These are phyloP conservation scores for Darevskia nairensis DNA, from an alignment of 2,797 vertebrate genomes.

Conservation along the genomic window DNA sequence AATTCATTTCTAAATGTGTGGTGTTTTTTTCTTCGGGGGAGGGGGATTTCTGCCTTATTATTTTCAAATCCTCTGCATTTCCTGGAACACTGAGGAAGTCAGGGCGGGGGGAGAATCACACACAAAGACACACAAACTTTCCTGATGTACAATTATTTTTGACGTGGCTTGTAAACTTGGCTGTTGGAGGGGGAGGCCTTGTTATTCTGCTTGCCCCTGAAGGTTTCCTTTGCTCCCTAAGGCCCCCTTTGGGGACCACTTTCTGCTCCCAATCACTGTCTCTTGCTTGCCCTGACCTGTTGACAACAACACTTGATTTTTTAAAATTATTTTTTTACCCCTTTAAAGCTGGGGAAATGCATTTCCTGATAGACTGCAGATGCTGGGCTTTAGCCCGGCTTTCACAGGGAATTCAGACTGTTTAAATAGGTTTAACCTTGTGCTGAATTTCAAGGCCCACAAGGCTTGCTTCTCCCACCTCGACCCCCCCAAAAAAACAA, in stretches of 20 bases:
- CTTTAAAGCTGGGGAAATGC: not conserved
- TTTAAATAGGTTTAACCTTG: constrained; percentile 67
- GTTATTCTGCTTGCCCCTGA: not conserved
- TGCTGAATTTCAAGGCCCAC: constrained; percentile 63
- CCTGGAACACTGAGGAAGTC: not conserved
- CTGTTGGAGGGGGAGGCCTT: not conserved
- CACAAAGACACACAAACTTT: constrained; percentile 14
- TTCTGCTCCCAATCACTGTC: constrained; percentile 14
- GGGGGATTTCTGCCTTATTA: not conserved
- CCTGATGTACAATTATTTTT: not conserved
- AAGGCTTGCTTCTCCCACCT: constrained; percentile 56
- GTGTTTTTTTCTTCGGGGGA: too few species aligned
- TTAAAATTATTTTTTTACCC: not conserved
- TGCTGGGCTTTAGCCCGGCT: constrained; percentile 58
- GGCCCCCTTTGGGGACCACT: constrained; percentile 21
- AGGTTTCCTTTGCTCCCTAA: not conserved
- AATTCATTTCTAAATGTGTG: not conserved
- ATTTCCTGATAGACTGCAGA: constrained; percentile 69
- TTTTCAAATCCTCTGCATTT: not conserved
- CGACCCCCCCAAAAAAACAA: constrained; percentile 63
- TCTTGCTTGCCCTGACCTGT: constrained; percentile 38
- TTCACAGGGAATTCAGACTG: constrained; percentile 66
- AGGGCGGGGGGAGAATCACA: not conserved
- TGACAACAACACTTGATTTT: not conserved
- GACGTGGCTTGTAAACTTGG: not conserved